phyloP scores from a whole-genome alignment of 2,797 vertebrate species.

The Diceros bicornis region DNA sequence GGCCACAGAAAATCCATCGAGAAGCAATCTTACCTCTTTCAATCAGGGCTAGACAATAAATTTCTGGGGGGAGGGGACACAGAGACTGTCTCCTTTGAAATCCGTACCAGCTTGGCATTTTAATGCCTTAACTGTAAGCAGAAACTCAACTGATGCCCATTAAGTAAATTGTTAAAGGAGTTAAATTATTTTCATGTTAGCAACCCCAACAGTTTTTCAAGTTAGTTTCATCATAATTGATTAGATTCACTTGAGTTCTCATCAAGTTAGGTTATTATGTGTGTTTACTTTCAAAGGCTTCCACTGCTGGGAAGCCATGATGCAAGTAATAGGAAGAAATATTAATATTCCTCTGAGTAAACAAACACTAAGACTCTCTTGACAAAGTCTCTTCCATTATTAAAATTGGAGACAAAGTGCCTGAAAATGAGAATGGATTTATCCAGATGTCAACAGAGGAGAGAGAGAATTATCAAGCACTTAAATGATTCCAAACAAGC shows the following conservation, averaged over 20 bases:
- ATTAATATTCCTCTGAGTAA: constrained; percentile 69
- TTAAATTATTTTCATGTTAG: constrained; percentile 67
- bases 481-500: constrained; percentile 72
- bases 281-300: constrained; percentile 76
- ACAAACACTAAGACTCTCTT: constrained; percentile 73
- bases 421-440: constrained; percentile 80
- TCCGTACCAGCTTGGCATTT: background rate
- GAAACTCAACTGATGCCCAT: background rate
- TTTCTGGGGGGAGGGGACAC: background rate
- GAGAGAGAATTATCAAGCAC: constrained; percentile 59
- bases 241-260: constrained; percentile 78
- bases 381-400: constrained; percentile 68
- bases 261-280: constrained; percentile 72
- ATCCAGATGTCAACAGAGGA: constrained; percentile 77
- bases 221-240: constrained; percentile 72
- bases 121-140: background rate
- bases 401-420: constrained; percentile 76
- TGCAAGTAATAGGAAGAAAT: constrained; percentile 75
- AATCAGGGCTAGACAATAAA: background rate
- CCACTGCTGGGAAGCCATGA: constrained; percentile 73
- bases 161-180: constrained; percentile 68
- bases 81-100: background rate
- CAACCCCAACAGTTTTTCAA: constrained; percentile 63
- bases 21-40: background rate
- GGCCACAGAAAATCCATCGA: background rate